Evolutionary conservation across 2,113 vertebrate genomes (phyloP).

Genomic region (Andinoacara biseriatus): DNA sequence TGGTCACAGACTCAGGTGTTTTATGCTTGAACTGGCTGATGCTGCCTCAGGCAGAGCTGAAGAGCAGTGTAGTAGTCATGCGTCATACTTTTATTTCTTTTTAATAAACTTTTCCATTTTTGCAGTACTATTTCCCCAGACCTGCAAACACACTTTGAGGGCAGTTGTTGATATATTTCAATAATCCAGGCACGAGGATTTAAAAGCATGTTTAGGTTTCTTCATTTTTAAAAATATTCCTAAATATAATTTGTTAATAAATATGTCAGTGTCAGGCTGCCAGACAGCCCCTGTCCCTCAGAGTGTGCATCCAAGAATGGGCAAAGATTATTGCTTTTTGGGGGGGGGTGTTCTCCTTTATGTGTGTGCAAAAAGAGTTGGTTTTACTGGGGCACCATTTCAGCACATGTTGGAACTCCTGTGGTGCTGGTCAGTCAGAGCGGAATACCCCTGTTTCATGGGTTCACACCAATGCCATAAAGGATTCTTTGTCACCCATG

Average conservation of each 20-base stretch:
- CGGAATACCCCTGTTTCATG: slow-evolving; percentile 74
- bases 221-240: not conserved
- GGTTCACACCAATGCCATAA: slow-evolving; percentile 77
- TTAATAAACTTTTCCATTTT: not conserved
- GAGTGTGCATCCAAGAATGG: slow-evolving; percentile 40
- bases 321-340: slow-evolving; percentile 64
- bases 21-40: rapidly evolving
- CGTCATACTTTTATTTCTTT: not conserved
- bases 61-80: no score
- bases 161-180: not conserved
- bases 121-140: not conserved
- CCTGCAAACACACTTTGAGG: not conserved
- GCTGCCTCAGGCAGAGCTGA: no score
- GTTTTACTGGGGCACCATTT: slow-evolving; percentile 71
- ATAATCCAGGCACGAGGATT: not conserved
- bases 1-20: not conserved
- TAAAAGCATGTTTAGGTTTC: not conserved
- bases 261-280: slow-evolving; percentile 26
- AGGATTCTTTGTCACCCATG: slow-evolving; percentile 79
- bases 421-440: slow-evolving; percentile 82
- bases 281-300: slow-evolving; percentile 32
- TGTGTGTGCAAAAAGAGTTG: slow-evolving; percentile 65
- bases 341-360: slow-evolving; percentile 54
- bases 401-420: slow-evolving; percentile 76
- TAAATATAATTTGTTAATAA: not conserved